Evolutionary conservation across 2,113 vertebrate genomes (phyloP), one percentile per base, ranked within the genome.

Genomic region (Bagarius yarrelli): DNA sequence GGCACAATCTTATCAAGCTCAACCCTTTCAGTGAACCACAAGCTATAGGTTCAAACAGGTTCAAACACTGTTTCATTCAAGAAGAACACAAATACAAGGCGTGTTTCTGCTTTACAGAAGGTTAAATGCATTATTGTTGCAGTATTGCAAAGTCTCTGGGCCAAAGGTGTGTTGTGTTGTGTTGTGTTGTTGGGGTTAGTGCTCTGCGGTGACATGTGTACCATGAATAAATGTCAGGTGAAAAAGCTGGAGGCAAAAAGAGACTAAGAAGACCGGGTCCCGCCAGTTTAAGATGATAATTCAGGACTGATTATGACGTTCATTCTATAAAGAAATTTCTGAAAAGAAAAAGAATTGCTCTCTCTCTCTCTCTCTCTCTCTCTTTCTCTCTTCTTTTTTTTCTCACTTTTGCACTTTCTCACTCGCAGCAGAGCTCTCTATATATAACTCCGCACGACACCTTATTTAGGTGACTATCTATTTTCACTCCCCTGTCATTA

Each of bases 381-480:
- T 47, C 44, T 23, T 11, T 53, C n/a, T 64, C n/a, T 27, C 32
- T 52, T 70, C 69, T 1, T 30, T 40, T 61, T 47, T 69, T 32
- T 52, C 64, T 63, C n/a, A 50, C 74, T 77, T 63, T 61, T 36
- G 19, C 50, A 4, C 34, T 79, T 53, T 30, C 36, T 59, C 40
- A 59, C 30, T 59, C 21, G 19, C 70, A 73, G 70, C 70, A 30
- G 70, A 55, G 70, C 34, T 55, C 75, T 82, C 25, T 57, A 57
- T 79, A 56, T 71, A 71, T 71, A 80, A 70, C 78, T 47, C 47
- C 15, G 15, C 66, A 59, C 32, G 34, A 80, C 78, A 79, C 63
- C 77, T 79, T 79, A 79, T 79, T 79, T 79, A 79, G 77, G 52
- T 81, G 47, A 66, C 60, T 60, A 60, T 81, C 64, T 69, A 69